These are phyloP conservation scores for Nephrotoma guestfalica DNA, from an alignment of 2,888 invertebrate species.

Conservation along the genomic window DNA sequence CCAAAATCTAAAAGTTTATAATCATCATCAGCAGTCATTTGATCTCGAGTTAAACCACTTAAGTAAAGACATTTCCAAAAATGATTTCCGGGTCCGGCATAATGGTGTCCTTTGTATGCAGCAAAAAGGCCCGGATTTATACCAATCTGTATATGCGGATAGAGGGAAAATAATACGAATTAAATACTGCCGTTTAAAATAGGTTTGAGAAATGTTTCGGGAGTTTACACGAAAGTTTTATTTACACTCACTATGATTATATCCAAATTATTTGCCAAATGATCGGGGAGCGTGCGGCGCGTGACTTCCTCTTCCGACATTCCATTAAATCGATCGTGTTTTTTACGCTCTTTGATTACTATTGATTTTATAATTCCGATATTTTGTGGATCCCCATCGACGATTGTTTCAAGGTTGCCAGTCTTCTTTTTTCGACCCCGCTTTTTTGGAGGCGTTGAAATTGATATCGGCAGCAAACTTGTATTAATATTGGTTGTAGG, in stretches of 20 bases:
- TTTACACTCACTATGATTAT: slow-evolving; percentile 92
- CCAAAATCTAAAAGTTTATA: slow-evolving; percentile 84
- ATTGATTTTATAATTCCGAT: slow-evolving; percentile 15
- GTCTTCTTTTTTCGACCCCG: slow-evolving; percentile 77
- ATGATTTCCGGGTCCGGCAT: slow-evolving; percentile 97
- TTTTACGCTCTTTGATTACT: slow-evolving; percentile 67
- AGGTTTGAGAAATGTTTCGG: slow-evolving; percentile 18
- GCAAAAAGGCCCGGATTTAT: slow-evolving; percentile 96
- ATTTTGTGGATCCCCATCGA: slow-evolving; percentile 32
- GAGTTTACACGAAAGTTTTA: background rate
- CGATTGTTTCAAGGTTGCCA: slow-evolving; percentile 29
- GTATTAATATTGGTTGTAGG: slow-evolving; percentile 18
- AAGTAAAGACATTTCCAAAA: slow-evolving; percentile 97
- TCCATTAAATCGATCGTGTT: slow-evolving; percentile 89
- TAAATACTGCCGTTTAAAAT: background rate
- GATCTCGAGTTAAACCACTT: slow-evolving; percentile 86
- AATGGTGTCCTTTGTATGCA: slow-evolving; percentile 96
- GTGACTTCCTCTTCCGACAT: slow-evolving; percentile 95
- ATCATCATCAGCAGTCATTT: slow-evolving; percentile 94
- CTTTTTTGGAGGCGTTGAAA: slow-evolving; percentile 40
- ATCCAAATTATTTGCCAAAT: slow-evolving; percentile 84
- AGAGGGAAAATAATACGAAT: background rate
- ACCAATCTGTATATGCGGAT: slow-evolving; percentile 59
- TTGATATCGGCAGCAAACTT: slow-evolving; percentile 12
- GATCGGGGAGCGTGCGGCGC: slow-evolving; percentile 86